Conservation (phyloP, 2,888 invertebrate species). For the Helobdella robusta region DNA sequence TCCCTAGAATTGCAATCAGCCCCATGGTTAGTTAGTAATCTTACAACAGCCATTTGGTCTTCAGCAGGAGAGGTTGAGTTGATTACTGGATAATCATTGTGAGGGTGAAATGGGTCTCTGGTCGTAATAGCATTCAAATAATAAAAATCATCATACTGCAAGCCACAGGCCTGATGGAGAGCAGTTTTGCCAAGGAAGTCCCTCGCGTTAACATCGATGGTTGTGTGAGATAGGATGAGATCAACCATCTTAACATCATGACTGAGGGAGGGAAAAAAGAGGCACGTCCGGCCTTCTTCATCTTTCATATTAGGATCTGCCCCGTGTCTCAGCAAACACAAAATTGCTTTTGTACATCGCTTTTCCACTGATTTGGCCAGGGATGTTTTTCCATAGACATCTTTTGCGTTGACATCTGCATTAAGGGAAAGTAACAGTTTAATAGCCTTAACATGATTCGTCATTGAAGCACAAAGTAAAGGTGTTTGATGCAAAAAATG, state of each 20-base stretch:
- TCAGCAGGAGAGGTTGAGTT: too few species aligned
- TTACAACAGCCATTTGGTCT: too few species aligned
- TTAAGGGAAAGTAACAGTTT: too few species aligned
- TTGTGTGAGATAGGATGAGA: background rate
- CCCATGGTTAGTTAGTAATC: background rate
- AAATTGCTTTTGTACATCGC: conserved; percentile 28
- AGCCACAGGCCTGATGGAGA: too few species aligned
- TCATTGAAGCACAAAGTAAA: too few species aligned
- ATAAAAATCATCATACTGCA: background rate
- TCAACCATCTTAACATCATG: conserved; percentile 6
- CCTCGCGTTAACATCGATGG: too few species aligned
- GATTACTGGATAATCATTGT: too few species aligned
- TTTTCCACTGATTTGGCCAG: too few species aligned
- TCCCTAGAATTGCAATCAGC: background rate
- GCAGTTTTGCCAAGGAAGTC: too few species aligned
- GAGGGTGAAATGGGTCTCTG: too few species aligned
- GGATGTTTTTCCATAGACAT: background rate
- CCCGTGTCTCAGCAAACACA: conserved; percentile 29
- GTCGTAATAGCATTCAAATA: background rate
- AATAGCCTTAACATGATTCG: too few species aligned
- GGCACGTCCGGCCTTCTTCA: conserved; percentile 10
- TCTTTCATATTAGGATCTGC: conserved; percentile 18
- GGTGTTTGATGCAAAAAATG: too few species aligned
- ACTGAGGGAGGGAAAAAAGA: conserved; percentile 7
- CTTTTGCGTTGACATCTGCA: background rate